Conservation (phyloP, 2,888 invertebrate species). For the Euzophera pinguis region DNA sequence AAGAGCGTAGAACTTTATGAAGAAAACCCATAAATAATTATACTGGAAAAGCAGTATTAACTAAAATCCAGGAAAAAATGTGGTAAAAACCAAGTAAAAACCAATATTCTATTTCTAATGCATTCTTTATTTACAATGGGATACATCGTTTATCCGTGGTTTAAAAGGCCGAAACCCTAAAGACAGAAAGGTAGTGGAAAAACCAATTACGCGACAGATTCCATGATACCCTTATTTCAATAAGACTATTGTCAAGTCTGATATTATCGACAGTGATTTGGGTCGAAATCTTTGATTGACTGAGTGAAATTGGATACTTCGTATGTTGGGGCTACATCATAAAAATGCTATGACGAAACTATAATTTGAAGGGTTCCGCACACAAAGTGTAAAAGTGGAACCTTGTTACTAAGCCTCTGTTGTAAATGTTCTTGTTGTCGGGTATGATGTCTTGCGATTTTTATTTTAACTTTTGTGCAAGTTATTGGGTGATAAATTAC, state of each 20-base stretch:
- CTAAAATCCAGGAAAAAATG: too few species aligned
- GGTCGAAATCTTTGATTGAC: not conserved
- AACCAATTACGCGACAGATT: not conserved
- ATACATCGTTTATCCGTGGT: not conserved
- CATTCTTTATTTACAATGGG: not conserved
- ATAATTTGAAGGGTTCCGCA: not conserved
- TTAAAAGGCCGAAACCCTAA: not conserved
- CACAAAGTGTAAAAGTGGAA: too few species aligned
- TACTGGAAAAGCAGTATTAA: too few species aligned
- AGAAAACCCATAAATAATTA: too few species aligned
- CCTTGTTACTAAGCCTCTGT: too few species aligned
- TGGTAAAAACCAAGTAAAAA: not conserved
- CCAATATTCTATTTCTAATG: not conserved
- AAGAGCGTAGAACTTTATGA: too few species aligned
- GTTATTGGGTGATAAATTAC: too few species aligned
- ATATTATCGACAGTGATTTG: slow-evolving; percentile 4
- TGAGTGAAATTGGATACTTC: slow-evolving; percentile 3
- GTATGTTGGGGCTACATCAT: not conserved
- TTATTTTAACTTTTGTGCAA: too few species aligned
- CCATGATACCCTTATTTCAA: not conserved
- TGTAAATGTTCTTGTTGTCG: too few species aligned
- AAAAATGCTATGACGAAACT: not conserved
- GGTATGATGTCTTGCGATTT: too few species aligned
- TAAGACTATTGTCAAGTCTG: slow-evolving; percentile 4
- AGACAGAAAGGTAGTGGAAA: not conserved